A percentile compares a stretch with the other conserved stretches of the same genome.
Evolutionary conservation across 2,113 vertebrate species (phyloP).

Genomic region (Origma solitaria): DNA sequence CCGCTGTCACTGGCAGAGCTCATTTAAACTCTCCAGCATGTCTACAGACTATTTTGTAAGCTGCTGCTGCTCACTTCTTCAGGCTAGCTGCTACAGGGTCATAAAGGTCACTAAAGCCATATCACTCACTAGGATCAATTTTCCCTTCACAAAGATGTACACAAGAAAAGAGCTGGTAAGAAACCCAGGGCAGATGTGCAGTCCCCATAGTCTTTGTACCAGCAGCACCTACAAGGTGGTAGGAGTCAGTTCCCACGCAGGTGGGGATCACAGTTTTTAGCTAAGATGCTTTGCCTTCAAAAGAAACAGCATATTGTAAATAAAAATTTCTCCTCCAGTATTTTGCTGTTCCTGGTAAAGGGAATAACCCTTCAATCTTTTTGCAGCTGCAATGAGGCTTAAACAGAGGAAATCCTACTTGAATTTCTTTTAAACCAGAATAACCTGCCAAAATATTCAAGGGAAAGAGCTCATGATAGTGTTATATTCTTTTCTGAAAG

Average conservation of each 20-base stretch:
- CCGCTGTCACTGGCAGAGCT: not conserved
- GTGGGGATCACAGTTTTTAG: not conserved
- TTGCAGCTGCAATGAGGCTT: slow-evolving; percentile 43
- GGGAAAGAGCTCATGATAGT: slow-evolving; percentile 63
- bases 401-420: slow-evolving; percentile 60
- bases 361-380: slow-evolving; percentile 53
- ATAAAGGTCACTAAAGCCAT: not conserved
- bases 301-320: not conserved
- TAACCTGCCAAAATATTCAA: slow-evolving; percentile 68
- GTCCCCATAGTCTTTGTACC: not conserved
- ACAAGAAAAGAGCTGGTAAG: not conserved
- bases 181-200: not conserved
- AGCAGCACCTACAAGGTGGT: not conserved
- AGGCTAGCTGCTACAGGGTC: not conserved
- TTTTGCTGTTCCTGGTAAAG: slow-evolving; percentile 14
- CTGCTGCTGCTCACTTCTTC: not conserved
- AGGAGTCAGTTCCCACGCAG: not conserved
- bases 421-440: slow-evolving; percentile 71
- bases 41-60: not conserved
- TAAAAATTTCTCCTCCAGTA: not conserved
- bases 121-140: not conserved
- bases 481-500: slow-evolving; percentile 72
- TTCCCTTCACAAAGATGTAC: not conserved
- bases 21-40: not conserved
- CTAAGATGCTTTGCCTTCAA: not conserved